Conservation (phyloP, 2,888 invertebrate species). For the Drosophila melanosoma region DNA sequence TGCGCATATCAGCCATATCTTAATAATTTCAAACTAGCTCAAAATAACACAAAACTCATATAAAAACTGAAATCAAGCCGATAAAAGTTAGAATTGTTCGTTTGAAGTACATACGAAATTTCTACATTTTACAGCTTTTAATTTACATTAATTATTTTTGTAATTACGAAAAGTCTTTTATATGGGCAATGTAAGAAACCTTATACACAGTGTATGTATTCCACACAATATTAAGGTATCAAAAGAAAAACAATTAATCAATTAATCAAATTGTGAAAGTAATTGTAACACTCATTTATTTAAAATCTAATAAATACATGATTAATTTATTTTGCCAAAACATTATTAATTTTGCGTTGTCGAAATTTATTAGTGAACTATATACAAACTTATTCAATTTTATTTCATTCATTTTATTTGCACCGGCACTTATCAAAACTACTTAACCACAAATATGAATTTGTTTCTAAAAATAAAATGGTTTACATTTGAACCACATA, state of each 20-base stretch:
- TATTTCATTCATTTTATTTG: conserved; percentile 6
- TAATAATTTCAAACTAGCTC: neutral
- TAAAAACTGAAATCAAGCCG: neutral
- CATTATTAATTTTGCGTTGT: conserved; percentile 13
- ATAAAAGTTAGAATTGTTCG: neutral
- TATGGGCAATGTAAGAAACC: neutral
- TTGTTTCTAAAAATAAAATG: conserved; percentile 23
- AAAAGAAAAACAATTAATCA: neutral
- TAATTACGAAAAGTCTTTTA: neutral
- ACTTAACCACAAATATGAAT: conserved; percentile 27
- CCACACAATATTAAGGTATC: neutral
- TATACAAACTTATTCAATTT: conserved; percentile 4
- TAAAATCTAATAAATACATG: neutral
- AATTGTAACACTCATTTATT: neutral
- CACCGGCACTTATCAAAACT: conserved; percentile 32
- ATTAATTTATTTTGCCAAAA: neutral
- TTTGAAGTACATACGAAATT: neutral
- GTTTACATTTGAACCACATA: neutral
- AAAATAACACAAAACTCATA: neutral
- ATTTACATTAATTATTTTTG: neutral
- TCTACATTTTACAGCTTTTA: neutral
- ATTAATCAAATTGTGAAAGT: neutral
- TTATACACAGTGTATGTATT: neutral
- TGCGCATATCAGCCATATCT: conserved; percentile 12
- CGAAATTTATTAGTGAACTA: conserved; percentile 15